Evolutionary conservation across 2,888 invertebrate genomes (phyloP).

Genomic region (Troides helena): DNA sequence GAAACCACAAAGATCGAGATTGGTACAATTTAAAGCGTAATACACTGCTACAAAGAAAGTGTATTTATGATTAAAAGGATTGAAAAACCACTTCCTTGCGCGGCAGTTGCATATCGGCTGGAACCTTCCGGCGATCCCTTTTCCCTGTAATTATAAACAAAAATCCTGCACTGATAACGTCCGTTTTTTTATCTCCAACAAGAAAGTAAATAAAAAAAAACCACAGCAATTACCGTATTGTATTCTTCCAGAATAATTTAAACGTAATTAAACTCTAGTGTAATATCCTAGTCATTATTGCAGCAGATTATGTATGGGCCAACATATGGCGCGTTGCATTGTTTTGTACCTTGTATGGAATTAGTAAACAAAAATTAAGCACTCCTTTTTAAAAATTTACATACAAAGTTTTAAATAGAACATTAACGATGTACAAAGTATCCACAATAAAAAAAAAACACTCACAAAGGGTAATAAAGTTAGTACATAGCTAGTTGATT

Average conservation of each 20-base stretch:
- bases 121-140: constrained; percentile 50
- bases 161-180: constrained; percentile 50
- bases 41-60: constrained; percentile 44
- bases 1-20: constrained; percentile 55
- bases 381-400: background rate
- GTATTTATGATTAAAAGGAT: constrained; percentile 53
- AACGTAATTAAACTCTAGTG: constrained; percentile 37
- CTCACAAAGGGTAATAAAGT: background rate
- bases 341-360: background rate
- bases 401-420: background rate
- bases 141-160: constrained; percentile 58
- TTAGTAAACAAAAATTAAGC: background rate
- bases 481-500: constrained; percentile 39
- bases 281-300: constrained; percentile 33
- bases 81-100: constrained; percentile 42
- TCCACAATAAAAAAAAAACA: background rate
- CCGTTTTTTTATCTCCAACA: constrained; percentile 42
- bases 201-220: constrained; percentile 39
- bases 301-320: constrained; percentile 31
- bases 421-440: background rate
- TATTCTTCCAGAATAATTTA: constrained; percentile 25
- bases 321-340: constrained; percentile 30
- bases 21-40: constrained; percentile 54
- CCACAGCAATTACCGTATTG: constrained; percentile 36
- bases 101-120: constrained; percentile 54